Base-by-base conservation (phyloP, 2,888 invertebrate species). In the Eilema caniola region DNA sequence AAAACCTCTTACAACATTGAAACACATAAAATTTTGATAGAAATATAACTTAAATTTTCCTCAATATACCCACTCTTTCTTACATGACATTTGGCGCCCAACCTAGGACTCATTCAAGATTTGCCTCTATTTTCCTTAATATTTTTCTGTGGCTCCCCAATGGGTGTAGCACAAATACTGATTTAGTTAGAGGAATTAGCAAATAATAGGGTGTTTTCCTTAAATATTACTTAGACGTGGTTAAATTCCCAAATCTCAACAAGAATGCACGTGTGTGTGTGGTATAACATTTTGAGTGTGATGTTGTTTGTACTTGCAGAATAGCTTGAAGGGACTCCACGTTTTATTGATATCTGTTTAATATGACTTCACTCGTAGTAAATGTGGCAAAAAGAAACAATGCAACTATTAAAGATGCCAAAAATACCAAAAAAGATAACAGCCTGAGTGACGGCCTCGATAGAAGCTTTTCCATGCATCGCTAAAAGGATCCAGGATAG, bases 61-160 rank as follows among this genome's bases (percentile, higher is more conserved):
- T 53, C 53, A 47, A 47, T 47, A n/a, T 53, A 20, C 53, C 10
- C 53, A n/a, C n/a, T 53, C 20, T 53, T n/a, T 7, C 53, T n/a
- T 53, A n/a, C n/a, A 53, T 8, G 53, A n/a, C n/a, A 53, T 53
- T n/a, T 53, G 53, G 53, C 53, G 53, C 53, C n/a, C 53, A 53
- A 20, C 53, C n/a, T 53, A n/a, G 53, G 53, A 53, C 53, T 53
- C n/a, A n/a, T 10, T n/a, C 10, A n/a, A 53, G 53, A 53, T 53
- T 53, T 20, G 20, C 7, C 20, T 47, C 20, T 47, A 47, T 47
- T 47, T 53, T 53, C 53, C 53, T 53, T n/a, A 53, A 53, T 53
- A 53, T 53, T 53, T 53, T 53, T n/a, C 53, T 53, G 53, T 53
- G 53, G n/a, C n/a, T 53, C n/a, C 53, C 53, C 20, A n/a, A n/a